Base-by-base conservation (phyloP, 2,888 invertebrate species). In the Sipunculus nudus region DNA sequence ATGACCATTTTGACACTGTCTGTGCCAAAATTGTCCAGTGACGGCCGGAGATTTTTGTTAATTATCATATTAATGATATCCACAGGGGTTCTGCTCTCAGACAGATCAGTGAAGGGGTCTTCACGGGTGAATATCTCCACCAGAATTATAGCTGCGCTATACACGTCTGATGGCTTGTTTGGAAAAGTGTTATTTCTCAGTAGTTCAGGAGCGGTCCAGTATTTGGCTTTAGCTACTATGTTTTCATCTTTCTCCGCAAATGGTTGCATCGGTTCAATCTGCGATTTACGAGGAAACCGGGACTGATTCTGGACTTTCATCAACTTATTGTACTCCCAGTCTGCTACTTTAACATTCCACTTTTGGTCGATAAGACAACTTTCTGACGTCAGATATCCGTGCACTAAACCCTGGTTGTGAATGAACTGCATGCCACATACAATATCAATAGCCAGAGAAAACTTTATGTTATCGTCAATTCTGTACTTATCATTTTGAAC, bases 331-430 rank as follows among this genome's bases (percentile, higher is more conserved):
- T 72, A 75, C 49, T 76, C 75, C 81, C 81, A 81, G 49, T 78
- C 77, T 4, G 73, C 68, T 2, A 82, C 70, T 55, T 77, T 76
- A 6, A 80, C 74, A 1, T 69, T 76, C 80, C 81, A 82, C 8
- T 73, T 63, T 2, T 47, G 47, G 64, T 82, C 82, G n/a, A 82
- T 68, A 21, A 77, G 55, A 54, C 81, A 80, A 53, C 63, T 65
- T 13, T 67, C 58, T 0, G 77, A 73, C 21, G 57, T 68, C 43
- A 82, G 69, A 43, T 65, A 55, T 16, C 81, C 81, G 61, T 81
- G 82, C 1, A 78, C 61, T 21, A 81, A 56, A 25, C 68, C 71
- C 28, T 75, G 68, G 21, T 64, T 58, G 56, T 82, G 82, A 6
- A 82, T 67, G 62, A 72, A 81, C 10, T 53, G 53, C 75, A 81